These are phyloP conservation scores for Pachydiplax longipennis DNA, from an alignment of 2,888 invertebrate genomes.

Conservation along the genomic window DNA sequence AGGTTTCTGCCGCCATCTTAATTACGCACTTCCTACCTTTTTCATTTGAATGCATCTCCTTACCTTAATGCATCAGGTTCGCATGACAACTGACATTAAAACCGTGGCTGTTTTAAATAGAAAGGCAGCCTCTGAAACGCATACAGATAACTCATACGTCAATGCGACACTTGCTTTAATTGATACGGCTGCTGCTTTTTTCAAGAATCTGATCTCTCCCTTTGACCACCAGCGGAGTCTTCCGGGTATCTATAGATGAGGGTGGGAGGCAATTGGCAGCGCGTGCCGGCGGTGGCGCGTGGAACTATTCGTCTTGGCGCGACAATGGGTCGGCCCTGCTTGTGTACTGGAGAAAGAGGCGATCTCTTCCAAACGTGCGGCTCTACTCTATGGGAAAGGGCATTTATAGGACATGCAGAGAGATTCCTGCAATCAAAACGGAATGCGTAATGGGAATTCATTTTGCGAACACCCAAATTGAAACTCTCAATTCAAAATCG, in stretches of 20 bases:
- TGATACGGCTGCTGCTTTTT: not conserved
- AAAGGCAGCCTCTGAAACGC: not conserved
- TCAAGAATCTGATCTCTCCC: not conserved
- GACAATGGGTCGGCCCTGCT: not conserved
- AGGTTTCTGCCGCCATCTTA: too few relatives aligned
- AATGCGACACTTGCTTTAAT: not conserved
- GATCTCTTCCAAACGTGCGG: not conserved
- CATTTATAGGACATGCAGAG: slow-evolving; percentile 28
- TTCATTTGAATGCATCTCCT: too few relatives aligned
- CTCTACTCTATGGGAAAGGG: not conserved
- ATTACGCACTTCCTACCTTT: too few relatives aligned
- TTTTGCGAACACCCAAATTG: too few relatives aligned
- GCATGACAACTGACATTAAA: too few relatives aligned
- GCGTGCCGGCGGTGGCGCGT: slow-evolving; percentile 13
- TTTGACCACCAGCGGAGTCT: not conserved
- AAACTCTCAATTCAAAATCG: too few relatives aligned
- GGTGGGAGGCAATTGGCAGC: slow-evolving; percentile 21
- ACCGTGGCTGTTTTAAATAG: not conserved
- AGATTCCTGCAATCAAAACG: slow-evolving; percentile 4
- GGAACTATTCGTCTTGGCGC: slow-evolving; percentile 18
- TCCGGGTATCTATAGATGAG: not conserved
- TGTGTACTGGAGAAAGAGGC: not conserved
- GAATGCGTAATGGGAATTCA: not conserved
- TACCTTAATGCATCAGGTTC: too few relatives aligned
- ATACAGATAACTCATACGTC: not conserved